Base-by-base conservation (phyloP, 30 jellyfish, hydroid and myxozoan genomes). In the Turritopsis dohrnii region DNA sequence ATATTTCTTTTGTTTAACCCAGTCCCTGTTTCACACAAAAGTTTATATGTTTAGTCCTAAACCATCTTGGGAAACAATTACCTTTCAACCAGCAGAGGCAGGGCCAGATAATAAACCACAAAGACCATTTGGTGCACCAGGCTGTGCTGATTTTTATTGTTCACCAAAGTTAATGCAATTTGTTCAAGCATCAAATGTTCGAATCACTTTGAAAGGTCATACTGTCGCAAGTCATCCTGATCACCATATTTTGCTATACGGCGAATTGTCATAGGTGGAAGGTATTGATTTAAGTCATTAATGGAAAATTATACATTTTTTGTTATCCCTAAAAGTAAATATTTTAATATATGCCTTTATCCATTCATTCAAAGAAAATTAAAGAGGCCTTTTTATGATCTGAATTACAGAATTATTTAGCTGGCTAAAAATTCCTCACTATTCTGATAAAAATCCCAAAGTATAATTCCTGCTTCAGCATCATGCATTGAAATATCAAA, bases 171-270 rank as follows among this genome's bases (percentile, higher is more conserved):
- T 88, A 73, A 65, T 93, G 72, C 88, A 85, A 82, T 93, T 93
- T 83, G 96, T 93, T 66, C 84, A 88, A 76, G 98, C 98, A 22
- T 88, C 98, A 20, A 93, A 93, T 86, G 96, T 93, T 21, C 74
- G 87, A 52, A 82, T 93, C 53, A 88, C 84, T 21, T 80, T 93
- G 52, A 76, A 80, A 73, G 96, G 95, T 29, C 98, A 93, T 81
- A 81, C 81, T 85, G 82, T 93, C 76, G 98, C 84, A 16, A 85
- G 86, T 16, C 76, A 93, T 80, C 91, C 97, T 0, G 75, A 31
- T 52, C 98, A 93, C 75, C 71, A 30, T 93, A 93, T 65, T 93
- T 81, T 93, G 98, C 96, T 24, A 82, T 93, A 1, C 83, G 98
- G 31, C 76, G 89, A 71, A 74, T 93, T 71, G 52, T 93, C 29